Evolutionary conservation across 2,888 invertebrate genomes (phyloP).

Genomic region (Caenorhabditis virilis): DNA sequence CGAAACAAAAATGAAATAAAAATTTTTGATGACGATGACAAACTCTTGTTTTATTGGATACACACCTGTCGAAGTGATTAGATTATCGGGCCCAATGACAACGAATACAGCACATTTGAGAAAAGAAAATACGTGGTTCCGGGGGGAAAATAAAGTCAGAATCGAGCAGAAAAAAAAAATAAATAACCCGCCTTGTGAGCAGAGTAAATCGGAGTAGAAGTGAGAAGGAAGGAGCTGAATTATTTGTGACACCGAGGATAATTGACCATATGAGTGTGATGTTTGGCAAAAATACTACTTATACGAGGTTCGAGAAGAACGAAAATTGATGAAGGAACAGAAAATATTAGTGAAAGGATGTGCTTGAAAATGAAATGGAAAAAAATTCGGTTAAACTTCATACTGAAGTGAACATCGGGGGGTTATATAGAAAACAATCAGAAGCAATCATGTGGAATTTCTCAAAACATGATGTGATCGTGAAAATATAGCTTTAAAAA

Average conservation of each 20-base stretch:
- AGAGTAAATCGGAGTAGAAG: background rate
- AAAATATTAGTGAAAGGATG: no score
- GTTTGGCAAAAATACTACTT: background rate
- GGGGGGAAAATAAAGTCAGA: background rate
- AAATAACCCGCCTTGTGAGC: background rate
- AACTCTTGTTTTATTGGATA: no score
- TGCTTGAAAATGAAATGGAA: no score
- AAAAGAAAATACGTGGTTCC: slow-evolving; percentile 2
- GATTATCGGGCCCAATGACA: slow-evolving; percentile 8
- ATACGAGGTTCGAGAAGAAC: background rate
- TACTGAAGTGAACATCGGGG: no score
- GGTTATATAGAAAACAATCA: no score
- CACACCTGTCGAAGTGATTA: no score
- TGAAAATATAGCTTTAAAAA: no score
- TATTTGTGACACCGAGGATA: slow-evolving; percentile 1
- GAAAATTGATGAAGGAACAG: background rate
- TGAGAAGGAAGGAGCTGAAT: slow-evolving; percentile 1
- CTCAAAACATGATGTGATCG: no score
- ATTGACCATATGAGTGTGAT: background rate
- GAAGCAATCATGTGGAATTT: no score
- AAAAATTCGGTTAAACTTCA: no score
- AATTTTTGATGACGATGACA: no score
- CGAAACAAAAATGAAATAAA: no score
- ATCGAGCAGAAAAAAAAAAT: background rate
- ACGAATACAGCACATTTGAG: slow-evolving; percentile 4